Evolutionary conservation across 1,140 invertebrate genomes (phyloP).

Genomic region (Trichonephila clavipes): DNA sequence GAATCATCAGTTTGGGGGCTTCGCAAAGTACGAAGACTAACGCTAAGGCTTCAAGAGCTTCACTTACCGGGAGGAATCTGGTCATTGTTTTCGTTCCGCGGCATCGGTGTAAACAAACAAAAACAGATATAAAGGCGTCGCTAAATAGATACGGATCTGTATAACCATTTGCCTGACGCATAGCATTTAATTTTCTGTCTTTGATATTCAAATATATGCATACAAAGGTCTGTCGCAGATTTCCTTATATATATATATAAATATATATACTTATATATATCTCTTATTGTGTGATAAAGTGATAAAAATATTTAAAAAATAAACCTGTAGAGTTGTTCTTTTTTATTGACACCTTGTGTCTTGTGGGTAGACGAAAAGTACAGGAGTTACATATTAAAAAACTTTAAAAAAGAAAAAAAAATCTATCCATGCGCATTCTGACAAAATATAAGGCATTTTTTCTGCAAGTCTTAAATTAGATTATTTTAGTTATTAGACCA

Average conservation of each 20-base stretch:
- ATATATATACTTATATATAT: constrained; percentile 3
- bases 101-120: background rate
- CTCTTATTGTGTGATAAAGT: constrained; percentile 68
- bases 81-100: background rate
- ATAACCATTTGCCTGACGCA: background rate
- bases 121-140: background rate
- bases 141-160: background rate
- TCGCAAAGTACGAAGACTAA: background rate
- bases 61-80: background rate
- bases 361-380: constrained; percentile 2
- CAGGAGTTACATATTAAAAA: no score
- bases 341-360: constrained; percentile 65
- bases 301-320: constrained; percentile 54
- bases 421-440: background rate
- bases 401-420: background rate
- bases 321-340: constrained; percentile 60
- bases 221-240: constrained; percentile 51
- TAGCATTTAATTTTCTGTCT: constrained; percentile 22
- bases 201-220: constrained; percentile 29
- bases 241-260: constrained; percentile 19
- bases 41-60: background rate
- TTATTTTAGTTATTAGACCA: constrained; percentile 46
- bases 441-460: background rate
- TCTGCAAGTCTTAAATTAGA: background rate
- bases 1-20: background rate